These are phyloP conservation scores for Micromesistius poutassou DNA, from an alignment of 2,797 vertebrate species.

Conservation along the genomic window DNA sequence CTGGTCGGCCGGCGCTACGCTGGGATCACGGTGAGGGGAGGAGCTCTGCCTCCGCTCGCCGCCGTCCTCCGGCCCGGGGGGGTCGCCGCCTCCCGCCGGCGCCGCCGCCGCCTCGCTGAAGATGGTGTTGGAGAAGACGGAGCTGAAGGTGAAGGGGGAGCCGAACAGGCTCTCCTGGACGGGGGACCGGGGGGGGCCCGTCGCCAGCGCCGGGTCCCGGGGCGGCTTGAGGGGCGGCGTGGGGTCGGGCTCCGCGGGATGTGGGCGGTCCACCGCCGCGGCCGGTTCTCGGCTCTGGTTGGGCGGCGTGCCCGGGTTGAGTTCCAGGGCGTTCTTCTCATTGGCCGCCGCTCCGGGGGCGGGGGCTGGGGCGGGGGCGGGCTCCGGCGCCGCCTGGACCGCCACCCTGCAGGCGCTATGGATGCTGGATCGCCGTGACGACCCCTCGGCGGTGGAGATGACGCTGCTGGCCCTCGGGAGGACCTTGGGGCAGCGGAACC, in stretches of 20 bases:
- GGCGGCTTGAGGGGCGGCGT: conserved; percentile 63
- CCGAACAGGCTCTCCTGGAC: conserved; percentile 62
- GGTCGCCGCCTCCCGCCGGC: neutral
- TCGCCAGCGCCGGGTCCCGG: conserved; percentile 49
- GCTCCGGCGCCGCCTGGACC: conserved; percentile 71
- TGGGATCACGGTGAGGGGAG: conserved; percentile 72
- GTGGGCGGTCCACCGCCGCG: conserved; percentile 19
- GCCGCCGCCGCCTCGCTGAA: conserved; percentile 63
- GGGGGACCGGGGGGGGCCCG: conserved; percentile 32
- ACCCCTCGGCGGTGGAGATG: conserved; percentile 89
- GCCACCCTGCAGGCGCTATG: conserved; percentile 81
- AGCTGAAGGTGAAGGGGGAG: conserved; percentile 64
- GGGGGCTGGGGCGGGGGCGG: conserved; percentile 51
- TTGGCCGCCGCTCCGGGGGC: too few relatives aligned
- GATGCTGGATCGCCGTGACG: conserved; percentile 84
- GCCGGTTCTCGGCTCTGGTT: conserved; percentile 72
- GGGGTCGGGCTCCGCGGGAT: conserved; percentile 30
- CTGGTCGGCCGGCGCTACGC: conserved; percentile 67
- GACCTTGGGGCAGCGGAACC: conserved; percentile 61
- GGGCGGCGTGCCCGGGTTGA: conserved; percentile 40
- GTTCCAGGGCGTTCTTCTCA: conserved; percentile 20
- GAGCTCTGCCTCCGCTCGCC: conserved; percentile 55
- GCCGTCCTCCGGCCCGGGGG: conserved; percentile 16
- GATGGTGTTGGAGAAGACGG: conserved; percentile 68
- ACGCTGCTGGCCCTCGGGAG: conserved; percentile 90